Evolutionary conservation across 2,888 invertebrate genomes (phyloP), one percentile per base, ranked within the genome.

Genomic region (Ennomos quercinarius): DNA sequence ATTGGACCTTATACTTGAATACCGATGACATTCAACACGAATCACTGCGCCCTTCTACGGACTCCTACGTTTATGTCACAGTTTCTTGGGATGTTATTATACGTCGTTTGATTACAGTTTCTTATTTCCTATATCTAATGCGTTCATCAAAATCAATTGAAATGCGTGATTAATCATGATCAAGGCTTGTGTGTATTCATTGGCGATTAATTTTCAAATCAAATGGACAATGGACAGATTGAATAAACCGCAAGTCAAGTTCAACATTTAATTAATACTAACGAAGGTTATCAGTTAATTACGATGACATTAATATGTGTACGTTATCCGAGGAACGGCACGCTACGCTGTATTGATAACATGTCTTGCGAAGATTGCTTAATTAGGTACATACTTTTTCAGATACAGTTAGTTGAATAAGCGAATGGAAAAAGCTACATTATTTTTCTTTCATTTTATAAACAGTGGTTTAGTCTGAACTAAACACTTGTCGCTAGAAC

Each of bases 251-350:
- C 70, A 63, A 66, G 64, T 75, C 77, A 76, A 74, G 73, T 74
- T 67, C 66, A 72, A 74, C 72, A 73, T 73, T 74, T 72, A 74
- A 81, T 78, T 73, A 74, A 71, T 69, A 72, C 72, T 70, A 70
- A 64, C 66, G 62, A 73, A 76, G 76, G 76, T 78, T 79, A 80
- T 77, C 77, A 64, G 63, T 72, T 66, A 59, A 71, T 69, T 68
- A 48, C 53, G 66, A 70, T 67, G 71, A 71, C 61, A 71, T 70
- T 70, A 74, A 69, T 67, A 62, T 65, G 64, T 63, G 63, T 66
- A 54, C 38, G 52, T 47, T 63, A 54, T 62, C 43, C 36, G 54
- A 51, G 37, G 40, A 50, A 43, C 39, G 48, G 48, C 12, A 58
- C 13, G 46, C 40, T 57, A 42, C 12, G 42, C 40, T 43, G 12